Conservation (phyloP, 2,888 invertebrate genomes). For the Epistrophe eligans region DNA sequence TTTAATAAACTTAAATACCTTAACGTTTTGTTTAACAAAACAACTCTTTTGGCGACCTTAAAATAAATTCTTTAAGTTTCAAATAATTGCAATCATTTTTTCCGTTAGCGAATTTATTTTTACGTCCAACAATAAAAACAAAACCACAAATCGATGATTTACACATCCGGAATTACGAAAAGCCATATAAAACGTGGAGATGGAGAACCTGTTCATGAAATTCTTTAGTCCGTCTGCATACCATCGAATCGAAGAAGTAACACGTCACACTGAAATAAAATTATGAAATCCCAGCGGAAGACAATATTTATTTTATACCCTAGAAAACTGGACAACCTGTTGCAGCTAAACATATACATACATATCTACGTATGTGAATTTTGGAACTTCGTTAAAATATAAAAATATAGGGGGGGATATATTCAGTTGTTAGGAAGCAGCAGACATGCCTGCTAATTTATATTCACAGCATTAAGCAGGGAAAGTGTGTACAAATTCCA, state of each 20-base stretch:
- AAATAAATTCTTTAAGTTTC: constrained; percentile 2
- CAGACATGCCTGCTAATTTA: constrained; percentile 2
- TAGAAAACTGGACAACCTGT: constrained; percentile 17
- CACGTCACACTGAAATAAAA: constrained; percentile 3
- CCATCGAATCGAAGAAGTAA: not conserved
- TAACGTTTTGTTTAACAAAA: not conserved
- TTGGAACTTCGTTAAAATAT: constrained; percentile 22
- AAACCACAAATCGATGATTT: constrained; percentile 34
- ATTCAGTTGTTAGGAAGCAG: not conserved
- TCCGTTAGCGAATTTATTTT: constrained; percentile 33
- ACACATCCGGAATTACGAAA: constrained; percentile 24
- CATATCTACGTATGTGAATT: not conserved
- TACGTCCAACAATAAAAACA: not conserved
- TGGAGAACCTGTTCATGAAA: not conserved
- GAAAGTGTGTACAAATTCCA: constrained; percentile 5
- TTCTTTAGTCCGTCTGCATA: not conserved
- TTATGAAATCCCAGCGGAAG: constrained; percentile 32
- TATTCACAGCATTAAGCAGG: constrained; percentile 9
- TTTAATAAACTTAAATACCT: not conserved
- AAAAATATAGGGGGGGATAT: not conserved
- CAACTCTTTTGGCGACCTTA: not conserved
- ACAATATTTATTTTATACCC: not conserved
- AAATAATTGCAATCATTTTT: constrained; percentile 6
- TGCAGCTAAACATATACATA: not conserved
- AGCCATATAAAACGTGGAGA: not conserved